A percentile compares a stretch with the other conserved stretches of the same genome.
Evolutionary conservation across 2,113 vertebrate species (phyloP).

Genomic region (Aegotheles bennettii): DNA sequence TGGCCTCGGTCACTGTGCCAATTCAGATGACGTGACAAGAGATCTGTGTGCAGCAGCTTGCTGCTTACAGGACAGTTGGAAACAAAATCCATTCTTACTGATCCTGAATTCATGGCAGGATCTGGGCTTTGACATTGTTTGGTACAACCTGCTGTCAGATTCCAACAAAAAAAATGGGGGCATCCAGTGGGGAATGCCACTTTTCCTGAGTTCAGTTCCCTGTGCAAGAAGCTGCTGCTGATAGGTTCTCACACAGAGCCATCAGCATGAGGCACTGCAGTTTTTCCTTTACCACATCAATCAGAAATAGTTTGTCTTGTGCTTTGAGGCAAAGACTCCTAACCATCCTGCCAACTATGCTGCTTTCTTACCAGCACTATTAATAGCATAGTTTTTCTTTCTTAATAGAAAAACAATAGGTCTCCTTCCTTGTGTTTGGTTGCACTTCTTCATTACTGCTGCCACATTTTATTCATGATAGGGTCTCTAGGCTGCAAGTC

Average conservation of each 20-base stretch:
- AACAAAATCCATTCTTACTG: neutral
- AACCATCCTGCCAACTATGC: neutral
- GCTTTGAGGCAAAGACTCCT: constrained; percentile 10
- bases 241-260: neutral
- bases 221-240: neutral
- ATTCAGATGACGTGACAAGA: neutral
- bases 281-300: constrained; percentile 10
- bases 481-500: neutral
- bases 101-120: neutral
- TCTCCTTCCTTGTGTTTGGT: neutral
- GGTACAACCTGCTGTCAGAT: neutral
- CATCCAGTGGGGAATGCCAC: neutral
- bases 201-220: constrained; percentile 22
- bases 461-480: neutral
- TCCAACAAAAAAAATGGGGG: neutral
- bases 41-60: neutral
- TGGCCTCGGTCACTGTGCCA: neutral
- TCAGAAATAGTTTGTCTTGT: neutral
- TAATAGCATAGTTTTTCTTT: neutral
- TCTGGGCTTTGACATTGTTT: neutral
- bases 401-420: neutral
- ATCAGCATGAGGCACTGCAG: neutral
- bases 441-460: neutral
- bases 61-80: neutral
- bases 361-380: neutral